A percentile compares a stretch with the other conserved stretches of the same genome.
Evolutionary conservation across 2,797 vertebrate species (phyloP).

Genomic region (Leuciscus waleckii): DNA sequence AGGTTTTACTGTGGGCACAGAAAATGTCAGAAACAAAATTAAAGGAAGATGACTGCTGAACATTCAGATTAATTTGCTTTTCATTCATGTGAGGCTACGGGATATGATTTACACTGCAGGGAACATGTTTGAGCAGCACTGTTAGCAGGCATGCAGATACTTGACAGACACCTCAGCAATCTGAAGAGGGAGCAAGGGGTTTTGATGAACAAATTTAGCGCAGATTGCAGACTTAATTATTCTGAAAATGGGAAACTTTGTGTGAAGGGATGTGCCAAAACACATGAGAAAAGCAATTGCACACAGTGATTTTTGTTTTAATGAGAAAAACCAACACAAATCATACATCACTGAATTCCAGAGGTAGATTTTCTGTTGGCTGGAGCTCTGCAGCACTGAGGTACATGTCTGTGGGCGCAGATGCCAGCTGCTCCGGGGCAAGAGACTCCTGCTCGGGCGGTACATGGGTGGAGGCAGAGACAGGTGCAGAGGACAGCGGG

Average conservation of each 20-base stretch:
- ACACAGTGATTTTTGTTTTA: slow-evolving; percentile 5
- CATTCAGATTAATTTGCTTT: slow-evolving; percentile 36
- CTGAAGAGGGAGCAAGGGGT: not conserved
- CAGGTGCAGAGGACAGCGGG: slow-evolving; percentile 92
- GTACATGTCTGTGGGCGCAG: slow-evolving; percentile 88
- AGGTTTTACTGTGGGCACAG: slow-evolving; percentile 31
- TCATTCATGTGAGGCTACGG: slow-evolving; percentile 9
- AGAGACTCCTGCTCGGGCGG: slow-evolving; percentile 86
- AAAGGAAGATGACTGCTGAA: slow-evolving; percentile 16
- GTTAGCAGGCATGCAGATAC: slow-evolving; percentile 33
- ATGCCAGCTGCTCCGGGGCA: slow-evolving; percentile 82
- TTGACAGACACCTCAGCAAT: slow-evolving; percentile 5
- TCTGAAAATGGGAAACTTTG: slow-evolving; percentile 1
- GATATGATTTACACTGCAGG: slow-evolving; percentile 37
- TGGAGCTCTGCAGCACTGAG: slow-evolving; percentile 96
- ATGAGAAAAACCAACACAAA: slow-evolving; percentile 31
- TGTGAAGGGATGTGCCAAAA: slow-evolving; percentile 26
- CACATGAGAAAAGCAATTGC: not conserved
- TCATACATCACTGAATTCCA: slow-evolving; percentile 96
- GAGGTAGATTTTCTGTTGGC: slow-evolving; percentile 92
- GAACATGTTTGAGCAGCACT: slow-evolving; percentile 20
- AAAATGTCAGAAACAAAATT: slow-evolving; percentile 14
- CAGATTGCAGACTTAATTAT: not conserved
- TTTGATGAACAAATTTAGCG: slow-evolving; percentile 15
- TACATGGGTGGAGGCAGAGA: slow-evolving; percentile 91